Evolutionary conservation across 2,113 vertebrate species (phyloP).

Genomic region (Clarias gariepinus): DNA sequence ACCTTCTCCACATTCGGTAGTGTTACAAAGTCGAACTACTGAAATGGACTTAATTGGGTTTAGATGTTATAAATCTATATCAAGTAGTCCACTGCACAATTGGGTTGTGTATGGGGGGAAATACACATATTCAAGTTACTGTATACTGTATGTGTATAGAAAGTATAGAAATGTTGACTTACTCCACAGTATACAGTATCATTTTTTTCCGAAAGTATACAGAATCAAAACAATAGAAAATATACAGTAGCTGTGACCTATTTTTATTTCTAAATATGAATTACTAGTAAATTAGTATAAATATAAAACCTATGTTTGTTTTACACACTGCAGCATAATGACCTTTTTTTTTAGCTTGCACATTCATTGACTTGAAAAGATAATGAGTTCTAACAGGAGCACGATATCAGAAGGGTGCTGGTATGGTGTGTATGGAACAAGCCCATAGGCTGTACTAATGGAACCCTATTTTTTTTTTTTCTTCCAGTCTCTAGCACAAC

Average conservation of each 20-base stretch:
- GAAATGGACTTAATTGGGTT: constrained; percentile 9
- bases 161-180: background rate
- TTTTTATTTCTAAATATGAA: too few species aligned
- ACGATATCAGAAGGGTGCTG: constrained; percentile 49
- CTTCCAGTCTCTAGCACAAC: constrained; percentile 38
- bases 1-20: background rate
- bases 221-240: background rate
- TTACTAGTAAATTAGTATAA: constrained; percentile 2
- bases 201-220: background rate
- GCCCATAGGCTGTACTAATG: constrained; percentile 6
- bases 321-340: constrained; percentile 33
- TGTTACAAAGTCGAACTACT: background rate
- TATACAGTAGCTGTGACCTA: too few species aligned
- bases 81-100: background rate
- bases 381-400: constrained; percentile 64
- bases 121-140: background rate
- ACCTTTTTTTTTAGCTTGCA: constrained; percentile 52
- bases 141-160: background rate
- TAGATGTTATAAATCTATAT: background rate
- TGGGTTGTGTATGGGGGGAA: too few species aligned
- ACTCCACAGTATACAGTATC: background rate
- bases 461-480: constrained; percentile 39
- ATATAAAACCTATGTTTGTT: constrained; percentile 43
- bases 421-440: constrained; percentile 19
- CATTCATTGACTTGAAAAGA: constrained; percentile 57